Evolutionary conservation across 2,797 vertebrate genomes (phyloP), one percentile per base, ranked within the genome.

Genomic region (Dallia pectoralis): DNA sequence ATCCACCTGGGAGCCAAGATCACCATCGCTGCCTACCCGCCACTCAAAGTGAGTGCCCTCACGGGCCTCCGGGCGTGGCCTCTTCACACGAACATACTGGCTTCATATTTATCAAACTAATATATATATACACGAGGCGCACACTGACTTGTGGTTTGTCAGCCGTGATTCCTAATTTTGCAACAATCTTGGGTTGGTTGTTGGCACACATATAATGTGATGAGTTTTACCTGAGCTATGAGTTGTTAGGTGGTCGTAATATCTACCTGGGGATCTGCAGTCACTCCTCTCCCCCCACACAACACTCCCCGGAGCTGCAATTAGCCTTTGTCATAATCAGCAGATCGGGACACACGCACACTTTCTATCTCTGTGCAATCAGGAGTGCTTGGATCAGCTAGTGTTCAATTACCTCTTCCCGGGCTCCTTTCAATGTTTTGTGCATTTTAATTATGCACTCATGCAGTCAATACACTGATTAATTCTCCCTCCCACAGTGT

Each of bases 1-100:
- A 48, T 96, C 67, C 93, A 93, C 77, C 95, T 99, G 72, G 95
- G 87, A 0, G 93, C 96, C 74, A 94, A 92, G 84, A 96, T 99
- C 90, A 93, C 94, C 79, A 93, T 99, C 0, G 95, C 96, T 1
- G 94, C 96, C 49, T 93, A 97, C 78, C 88, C 94, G 8, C 95
- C 95, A 0, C 91, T 99, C 51, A 93, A 78, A 82, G 98, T 98
- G 87, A 95, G 95, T 65, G 7, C 40, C 0, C 30, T 7, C 25
- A 12, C 14, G 64, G 9, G 18, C 8, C 32, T 18, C 32, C 0
- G 19, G 19, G 32, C 64, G 36, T 66, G 64, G 32, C 6, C 11
- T 53, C 19, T 53, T 53, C 19, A 18, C 19, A 1, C 36, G 9
- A 40, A 53, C 51, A 53, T 19, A n/a, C n/a, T 5, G 19, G n/a